A percentile compares a stretch with the other conserved stretches of the same genome.
phyloP scores from a whole-genome alignment of 2,113 vertebrate species.

The Carettochelys insculpta region DNA sequence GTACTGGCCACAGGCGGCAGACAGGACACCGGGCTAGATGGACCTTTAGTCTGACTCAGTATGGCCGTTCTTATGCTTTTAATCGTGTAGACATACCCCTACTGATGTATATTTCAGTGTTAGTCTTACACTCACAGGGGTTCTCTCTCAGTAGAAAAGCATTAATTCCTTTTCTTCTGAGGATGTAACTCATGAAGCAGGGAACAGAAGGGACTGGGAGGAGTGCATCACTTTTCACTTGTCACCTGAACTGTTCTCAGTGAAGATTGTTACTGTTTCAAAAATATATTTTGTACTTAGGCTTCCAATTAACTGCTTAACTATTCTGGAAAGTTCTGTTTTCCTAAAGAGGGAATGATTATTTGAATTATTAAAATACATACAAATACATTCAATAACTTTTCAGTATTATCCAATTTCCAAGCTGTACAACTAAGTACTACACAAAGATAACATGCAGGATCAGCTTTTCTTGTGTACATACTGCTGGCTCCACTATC shows the following conservation, averaged over 20 bases:
- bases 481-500: background rate
- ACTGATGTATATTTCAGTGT: background rate
- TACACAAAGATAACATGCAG: background rate
- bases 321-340: slow-evolving; percentile 11
- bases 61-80: no score
- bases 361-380: slow-evolving; percentile 15
- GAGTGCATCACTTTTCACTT: background rate
- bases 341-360: background rate
- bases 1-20: no score
- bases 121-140: background rate
- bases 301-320: slow-evolving; percentile 1
- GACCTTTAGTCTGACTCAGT: no score
- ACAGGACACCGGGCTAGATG: no score
- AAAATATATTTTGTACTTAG: background rate
- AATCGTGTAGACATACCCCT: no score
- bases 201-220: slow-evolving; percentile 28
- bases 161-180: background rate
- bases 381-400: background rate
- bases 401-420: background rate
- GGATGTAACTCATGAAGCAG: slow-evolving; percentile 11
- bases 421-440: background rate
- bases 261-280: slow-evolving; percentile 28
- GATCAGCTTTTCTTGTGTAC: background rate
- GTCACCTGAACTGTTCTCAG: background rate
- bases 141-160: background rate